phyloP scores from a whole-genome alignment of 2,888 invertebrate species.

The Mechanitis mazaeus region DNA sequence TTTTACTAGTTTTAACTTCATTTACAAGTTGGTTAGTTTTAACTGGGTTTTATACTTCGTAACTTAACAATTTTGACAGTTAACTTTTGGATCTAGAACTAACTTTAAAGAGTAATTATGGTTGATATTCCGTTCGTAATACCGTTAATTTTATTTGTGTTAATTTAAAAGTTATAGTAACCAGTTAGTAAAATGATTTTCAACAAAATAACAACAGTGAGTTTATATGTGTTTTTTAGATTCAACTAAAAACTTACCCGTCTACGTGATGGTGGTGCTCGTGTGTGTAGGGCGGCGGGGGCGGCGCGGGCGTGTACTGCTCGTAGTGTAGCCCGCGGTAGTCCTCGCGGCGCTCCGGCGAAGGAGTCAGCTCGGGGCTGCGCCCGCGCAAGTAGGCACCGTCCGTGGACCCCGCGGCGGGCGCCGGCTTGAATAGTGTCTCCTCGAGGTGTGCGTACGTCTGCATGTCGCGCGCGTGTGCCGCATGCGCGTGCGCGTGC shows the following conservation, averaged over 20 bases:
- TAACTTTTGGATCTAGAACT: too few species aligned
- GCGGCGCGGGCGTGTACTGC: constrained; percentile 44
- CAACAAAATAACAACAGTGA: too few species aligned
- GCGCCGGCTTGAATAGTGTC: constrained; percentile 37
- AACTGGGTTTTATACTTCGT: too few species aligned
- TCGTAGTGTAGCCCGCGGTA: constrained; percentile 61
- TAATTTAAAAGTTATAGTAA: too few species aligned
- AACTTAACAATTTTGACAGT: too few species aligned
- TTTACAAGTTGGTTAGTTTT: too few species aligned
- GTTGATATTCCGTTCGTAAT: too few species aligned
- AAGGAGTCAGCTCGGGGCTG: constrained; percentile 53
- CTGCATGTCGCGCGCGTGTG: constrained; percentile 67
- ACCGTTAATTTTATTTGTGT: too few species aligned
- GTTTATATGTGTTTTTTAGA: too few species aligned
- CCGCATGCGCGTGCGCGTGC: constrained; percentile 36
- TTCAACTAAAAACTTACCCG: constrained; percentile 44
- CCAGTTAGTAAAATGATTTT: too few species aligned
- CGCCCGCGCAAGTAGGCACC: constrained; percentile 55
- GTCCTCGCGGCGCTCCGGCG: constrained; percentile 58
- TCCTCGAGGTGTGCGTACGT: constrained; percentile 55
- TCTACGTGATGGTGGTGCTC: constrained; percentile 59
- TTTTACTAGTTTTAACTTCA: too few species aligned
- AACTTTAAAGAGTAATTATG: too few species aligned
- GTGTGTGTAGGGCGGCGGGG: constrained; percentile 50
- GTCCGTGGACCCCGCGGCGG: constrained; percentile 47